phyloP scores from a whole-genome alignment of 2,113 vertebrate species.

The Oryzias javanicus region DNA sequence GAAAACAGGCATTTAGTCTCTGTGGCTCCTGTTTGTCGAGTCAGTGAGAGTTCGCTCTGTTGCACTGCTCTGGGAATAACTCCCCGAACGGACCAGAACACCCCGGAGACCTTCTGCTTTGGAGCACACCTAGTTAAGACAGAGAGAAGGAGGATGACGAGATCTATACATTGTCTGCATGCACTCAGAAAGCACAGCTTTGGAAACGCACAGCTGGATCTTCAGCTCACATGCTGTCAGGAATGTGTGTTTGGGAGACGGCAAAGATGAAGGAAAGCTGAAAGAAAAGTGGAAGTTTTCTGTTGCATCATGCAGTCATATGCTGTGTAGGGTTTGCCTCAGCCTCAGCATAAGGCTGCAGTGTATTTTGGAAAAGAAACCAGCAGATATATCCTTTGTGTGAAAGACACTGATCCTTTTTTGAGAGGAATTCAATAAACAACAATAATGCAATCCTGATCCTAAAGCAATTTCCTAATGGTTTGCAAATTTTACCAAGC shows the following conservation, averaged over 20 bases:
- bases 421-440: too few species aligned
- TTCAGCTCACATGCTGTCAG: slow-evolving; percentile 12
- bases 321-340: slow-evolving; percentile 1
- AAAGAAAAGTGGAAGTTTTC: slow-evolving; percentile 8
- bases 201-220: not conserved
- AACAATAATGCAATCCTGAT: too few species aligned
- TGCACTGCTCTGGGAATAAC: slow-evolving; percentile 44
- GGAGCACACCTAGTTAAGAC: slow-evolving; percentile 37
- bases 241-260: slow-evolving; percentile 19
- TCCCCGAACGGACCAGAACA: slow-evolving; percentile 31
- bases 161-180: slow-evolving; percentile 7
- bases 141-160: slow-evolving; percentile 12
- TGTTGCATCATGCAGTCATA: slow-evolving; percentile 24
- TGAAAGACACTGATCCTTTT: too few species aligned
- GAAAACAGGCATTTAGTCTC: slow-evolving; percentile 57
- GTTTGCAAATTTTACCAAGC: not conserved
- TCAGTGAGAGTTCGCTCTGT: slow-evolving; percentile 46
- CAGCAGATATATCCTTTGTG: too few species aligned
- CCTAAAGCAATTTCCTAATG: too few species aligned
- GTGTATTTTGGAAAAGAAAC: too few species aligned
- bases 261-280: slow-evolving; percentile 2
- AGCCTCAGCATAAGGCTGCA: not conserved
- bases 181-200: not conserved
- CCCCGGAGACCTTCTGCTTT: slow-evolving; percentile 34
- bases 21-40: slow-evolving; percentile 56